These are phyloP conservation scores for Cataglyphis rosenhaueri DNA, from an alignment of 2,888 invertebrate genomes.

Conservation along the genomic window DNA sequence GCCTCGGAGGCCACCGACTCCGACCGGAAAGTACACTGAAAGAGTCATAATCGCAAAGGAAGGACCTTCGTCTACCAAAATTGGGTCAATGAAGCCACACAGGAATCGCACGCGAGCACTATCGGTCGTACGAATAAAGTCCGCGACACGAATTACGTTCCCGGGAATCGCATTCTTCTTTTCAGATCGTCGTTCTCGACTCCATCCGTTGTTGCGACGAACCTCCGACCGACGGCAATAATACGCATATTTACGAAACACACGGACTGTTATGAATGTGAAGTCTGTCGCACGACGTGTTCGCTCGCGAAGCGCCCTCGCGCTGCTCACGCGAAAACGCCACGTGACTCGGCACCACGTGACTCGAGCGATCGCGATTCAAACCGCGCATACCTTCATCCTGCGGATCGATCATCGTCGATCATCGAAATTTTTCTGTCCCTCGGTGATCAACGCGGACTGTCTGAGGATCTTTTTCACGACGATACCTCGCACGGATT, in stretches of 20 bases:
- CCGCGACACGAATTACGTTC: constrained; percentile 43
- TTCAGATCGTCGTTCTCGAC: too few relatives aligned
- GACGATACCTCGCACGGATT: not conserved
- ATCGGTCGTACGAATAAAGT: constrained; percentile 24
- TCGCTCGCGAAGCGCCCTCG: constrained; percentile 63
- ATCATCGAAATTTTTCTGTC: constrained; percentile 3
- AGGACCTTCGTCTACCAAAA: constrained; percentile 73
- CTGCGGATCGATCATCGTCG: constrained; percentile 40
- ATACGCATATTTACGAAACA: constrained; percentile 67
- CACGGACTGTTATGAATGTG: constrained; percentile 15
- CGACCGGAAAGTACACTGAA: constrained; percentile 29
- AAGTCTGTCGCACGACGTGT: constrained; percentile 26
- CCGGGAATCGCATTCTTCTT: constrained; percentile 24
- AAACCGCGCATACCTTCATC: constrained; percentile 21
- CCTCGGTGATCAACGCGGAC: too few relatives aligned
- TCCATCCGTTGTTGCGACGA: not conserved
- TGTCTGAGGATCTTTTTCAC: not conserved
- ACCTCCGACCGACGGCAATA: constrained; percentile 64
- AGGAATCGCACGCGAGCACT: constrained; percentile 43
- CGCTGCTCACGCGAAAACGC: constrained; percentile 62
- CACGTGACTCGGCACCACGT: constrained; percentile 72
- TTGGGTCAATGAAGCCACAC: constrained; percentile 74
- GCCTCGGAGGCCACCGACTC: constrained; percentile 69
- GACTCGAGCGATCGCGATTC: constrained; percentile 54
- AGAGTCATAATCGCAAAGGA: constrained; percentile 14